Percentiles rank a stretch among this genome's conserved stretches.
Evolutionary conservation across 2,888 invertebrate species (phyloP).

Genomic region (Melinaea menophilus): DNA sequence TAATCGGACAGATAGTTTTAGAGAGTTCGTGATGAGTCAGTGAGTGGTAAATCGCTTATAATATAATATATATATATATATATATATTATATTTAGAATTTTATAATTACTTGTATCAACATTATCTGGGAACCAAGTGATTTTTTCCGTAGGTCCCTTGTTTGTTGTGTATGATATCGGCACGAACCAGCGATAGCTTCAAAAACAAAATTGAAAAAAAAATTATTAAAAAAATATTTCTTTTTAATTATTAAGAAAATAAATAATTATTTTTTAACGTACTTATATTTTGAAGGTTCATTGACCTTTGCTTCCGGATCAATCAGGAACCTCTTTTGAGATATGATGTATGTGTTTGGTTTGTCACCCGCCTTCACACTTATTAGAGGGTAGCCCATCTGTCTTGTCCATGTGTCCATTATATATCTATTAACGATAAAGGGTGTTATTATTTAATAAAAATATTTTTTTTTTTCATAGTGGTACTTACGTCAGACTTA

Average conservation of each 20-base stretch:
- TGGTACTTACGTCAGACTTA: constrained; percentile 72
- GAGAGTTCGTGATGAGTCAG: no score
- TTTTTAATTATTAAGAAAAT: no score
- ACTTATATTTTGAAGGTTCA: constrained; percentile 74
- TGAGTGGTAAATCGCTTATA: no score
- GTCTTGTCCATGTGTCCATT: constrained; percentile 93
- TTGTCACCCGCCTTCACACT: constrained; percentile 69
- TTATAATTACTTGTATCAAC: constrained; percentile 48
- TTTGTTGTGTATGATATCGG: constrained; percentile 87
- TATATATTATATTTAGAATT: background rate
- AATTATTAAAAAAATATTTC: constrained; percentile 7
- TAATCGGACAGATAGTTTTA: no score
- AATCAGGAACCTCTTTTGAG: constrained; percentile 86
- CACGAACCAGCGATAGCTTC: constrained; percentile 90
- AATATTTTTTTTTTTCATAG: no score
- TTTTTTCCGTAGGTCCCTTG: constrained; percentile 51
- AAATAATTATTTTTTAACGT: constrained; percentile 31
- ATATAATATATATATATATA: background rate
- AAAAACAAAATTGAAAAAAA: constrained; percentile 34
- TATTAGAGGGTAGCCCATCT: constrained; percentile 92
- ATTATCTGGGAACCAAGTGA: constrained; percentile 61
- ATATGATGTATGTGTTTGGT: constrained; percentile 76
- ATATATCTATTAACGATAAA: constrained; percentile 63
- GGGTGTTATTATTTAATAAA: no score
- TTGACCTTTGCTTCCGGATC: constrained; percentile 79